A percentile compares a stretch with the other conserved stretches of the same genome.
These are phyloP conservation scores for Rhopilema esculentum DNA, from an alignment of 30 jellyfish, hydroid and myxozoan genomes.

Conservation along the genomic window DNA sequence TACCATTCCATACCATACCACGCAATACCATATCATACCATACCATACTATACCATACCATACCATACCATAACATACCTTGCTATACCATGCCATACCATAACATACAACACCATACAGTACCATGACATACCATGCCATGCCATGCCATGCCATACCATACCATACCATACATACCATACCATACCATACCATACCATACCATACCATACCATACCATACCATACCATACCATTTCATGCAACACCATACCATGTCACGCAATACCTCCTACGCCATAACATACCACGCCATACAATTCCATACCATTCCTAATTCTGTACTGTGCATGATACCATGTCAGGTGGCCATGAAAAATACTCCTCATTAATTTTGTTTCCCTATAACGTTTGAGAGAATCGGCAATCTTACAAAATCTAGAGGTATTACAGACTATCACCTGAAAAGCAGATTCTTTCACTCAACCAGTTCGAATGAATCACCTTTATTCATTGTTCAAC, in stretches of 20 bases:
- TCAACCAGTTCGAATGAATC: too few relatives aligned
- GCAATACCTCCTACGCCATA: not conserved
- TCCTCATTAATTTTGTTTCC: too few relatives aligned
- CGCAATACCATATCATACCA: conserved; percentile 11
- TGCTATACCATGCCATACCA: conserved; percentile 9
- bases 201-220: not conserved
- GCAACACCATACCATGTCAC: not conserved
- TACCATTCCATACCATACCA: conserved; percentile 3
- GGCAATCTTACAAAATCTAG: too few relatives aligned
- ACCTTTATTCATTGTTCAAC: too few relatives aligned
- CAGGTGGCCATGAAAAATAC: too few relatives aligned
- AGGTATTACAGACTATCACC: too few relatives aligned
- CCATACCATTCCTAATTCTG: not conserved
- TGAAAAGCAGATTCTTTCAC: too few relatives aligned
- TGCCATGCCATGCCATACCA: not conserved
- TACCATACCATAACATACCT: conserved; percentile 21
- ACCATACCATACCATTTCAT: not conserved
- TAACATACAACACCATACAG: not conserved
- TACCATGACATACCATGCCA: not conserved
- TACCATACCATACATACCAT: not conserved
- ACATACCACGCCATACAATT: not conserved
- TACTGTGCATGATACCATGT: not conserved
- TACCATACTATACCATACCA: conserved; percentile 25
- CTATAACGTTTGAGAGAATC: too few relatives aligned
- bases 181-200: not conserved